Evolutionary conservation across 2,888 invertebrate species (phyloP), one percentile per base, ranked within the genome.

Genomic region (Coenonympha glycerion): DNA sequence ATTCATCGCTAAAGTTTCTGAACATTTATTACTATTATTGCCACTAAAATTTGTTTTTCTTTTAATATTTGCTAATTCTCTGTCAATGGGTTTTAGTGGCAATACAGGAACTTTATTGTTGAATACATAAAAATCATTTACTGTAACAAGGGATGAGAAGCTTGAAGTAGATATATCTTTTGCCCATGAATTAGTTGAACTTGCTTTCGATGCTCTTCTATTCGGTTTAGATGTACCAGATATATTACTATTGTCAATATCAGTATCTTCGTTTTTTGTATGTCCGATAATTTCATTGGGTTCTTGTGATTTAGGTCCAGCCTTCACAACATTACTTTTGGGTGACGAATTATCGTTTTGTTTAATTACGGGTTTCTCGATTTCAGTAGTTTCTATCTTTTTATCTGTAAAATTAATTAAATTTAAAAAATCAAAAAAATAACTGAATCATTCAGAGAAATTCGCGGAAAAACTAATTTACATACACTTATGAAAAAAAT

Each of bases 91-190:
- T 2, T 59, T 61, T 2, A 83, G 53, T 57, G 68, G 64, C 0
- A 85, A 9, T 0, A 77, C n/a, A 0, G 83, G 83, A 9, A 83
- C 4, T 58, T 78, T 84, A 0, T 75, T 76, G 49, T 82, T 69
- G 9, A 81, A 68, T 4, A 69, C 60, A 3, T 79, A 66, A 39
- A 77, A 66, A 46, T 82, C 81, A 1, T 63, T 66, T 0, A 78
- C 77, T 0, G 76, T 73, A 2, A 76, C 21, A 41, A 69, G 73
- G 1, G 78, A 76, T 0, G 68, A 69, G 0, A 71, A 66, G 26
- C 76, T 77, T 0, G 81, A 77, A 28, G 69, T 73, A 0, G 82
- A 81, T 49, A 85, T 78, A 37, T 83, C 77, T 57, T 67, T 77
- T 1, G 76, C 78, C 83, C 84, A 86, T 0, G 82, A 82, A 0